phyloP scores from a whole-genome alignment of 2,888 invertebrate species.

The Sipha maydis region DNA sequence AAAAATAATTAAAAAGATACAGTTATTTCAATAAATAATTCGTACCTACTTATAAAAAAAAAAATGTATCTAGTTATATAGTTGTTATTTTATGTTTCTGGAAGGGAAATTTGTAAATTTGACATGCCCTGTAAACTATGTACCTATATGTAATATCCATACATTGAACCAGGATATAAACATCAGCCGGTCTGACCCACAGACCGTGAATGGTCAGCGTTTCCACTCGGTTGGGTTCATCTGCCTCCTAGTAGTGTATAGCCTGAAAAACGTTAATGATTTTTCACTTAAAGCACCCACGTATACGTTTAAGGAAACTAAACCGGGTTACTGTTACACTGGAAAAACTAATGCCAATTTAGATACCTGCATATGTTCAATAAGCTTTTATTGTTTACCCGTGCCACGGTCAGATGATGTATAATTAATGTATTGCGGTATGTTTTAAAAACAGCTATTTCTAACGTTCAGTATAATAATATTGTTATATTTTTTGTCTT shows the following conservation, averaged over 20 bases:
- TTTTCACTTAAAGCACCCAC: conserved; percentile 53
- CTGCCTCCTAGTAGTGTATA: conserved; percentile 9
- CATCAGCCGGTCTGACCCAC: conserved; percentile 8
- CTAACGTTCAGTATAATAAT: not conserved
- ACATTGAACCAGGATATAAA: conserved; percentile 35
- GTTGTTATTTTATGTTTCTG: conserved; percentile 17
- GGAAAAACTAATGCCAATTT: conserved; percentile 31
- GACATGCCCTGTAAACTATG: conserved; percentile 48
- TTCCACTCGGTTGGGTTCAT: conserved; percentile 56
- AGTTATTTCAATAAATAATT: conserved; percentile 19
- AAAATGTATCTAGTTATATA: not conserved
- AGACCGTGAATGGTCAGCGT: conserved; percentile 59
- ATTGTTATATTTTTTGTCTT: conserved; percentile 10
- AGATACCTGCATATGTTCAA: conserved; percentile 36
- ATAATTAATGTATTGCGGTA: conserved; percentile 47
- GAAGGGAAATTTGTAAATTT: conserved; percentile 44
- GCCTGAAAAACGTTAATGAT: conserved; percentile 58
- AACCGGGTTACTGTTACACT: conserved; percentile 59
- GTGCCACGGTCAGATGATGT: conserved; percentile 37
- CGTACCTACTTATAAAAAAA: not conserved
- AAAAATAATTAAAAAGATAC: not conserved
- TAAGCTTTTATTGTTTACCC: conserved; percentile 21
- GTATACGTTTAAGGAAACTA: conserved; percentile 48
- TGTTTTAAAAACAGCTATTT: conserved; percentile 51
- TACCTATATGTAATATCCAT: conserved; percentile 8